Evolutionary conservation across 2,888 invertebrate genomes (phyloP), one percentile per base, ranked within the genome.

Genomic region (Drosophila glabriapex): DNA sequence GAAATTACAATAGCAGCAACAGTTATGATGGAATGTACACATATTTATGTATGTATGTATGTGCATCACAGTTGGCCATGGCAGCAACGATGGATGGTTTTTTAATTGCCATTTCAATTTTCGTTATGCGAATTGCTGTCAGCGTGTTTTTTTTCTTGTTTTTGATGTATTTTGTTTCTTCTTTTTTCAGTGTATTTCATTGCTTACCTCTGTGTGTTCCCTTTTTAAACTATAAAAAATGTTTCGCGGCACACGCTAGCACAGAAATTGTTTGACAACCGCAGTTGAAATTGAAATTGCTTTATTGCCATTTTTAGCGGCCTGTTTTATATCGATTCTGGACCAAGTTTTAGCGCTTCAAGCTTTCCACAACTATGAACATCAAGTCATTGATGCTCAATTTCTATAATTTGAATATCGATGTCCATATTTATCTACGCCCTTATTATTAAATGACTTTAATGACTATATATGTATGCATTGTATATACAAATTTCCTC

Each of bases 71-170:
- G 85, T 83, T 80, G 84, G 82, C 39, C 61, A 72, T 80, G 79
- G 80, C 88, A 85, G 73, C 76, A 80, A 85, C 88, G 85, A 89
- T 87, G 78, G 83, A 89, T 87, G 85, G 77, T 80, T 89, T 88
- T 89, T 89, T 88, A 88, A 88, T 88, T 88, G 89, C 87, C 88
- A 83, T 85, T 88, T 88, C 87, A 88, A 88, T 87, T 89, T 87
- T 89, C 82, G 87, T 89, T 89, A 89, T 82, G 80, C 74, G 76
- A 75, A 79, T 83, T 77, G 76, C 76, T 72, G 59, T 58, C 65
- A 60, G 72, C 58, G 56, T 67, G 62, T 71, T 59, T 49, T 68
- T 70, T 68, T 9, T 35, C 46, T 35, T 37, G 35, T 55, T 65
- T 9, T 28, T 43, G 31, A 46, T 46, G 46, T 25, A 16, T 46